These are phyloP conservation scores for Gymnoscelis rufifasciata DNA, from an alignment of 2,888 invertebrate species.

Conservation along the genomic window DNA sequence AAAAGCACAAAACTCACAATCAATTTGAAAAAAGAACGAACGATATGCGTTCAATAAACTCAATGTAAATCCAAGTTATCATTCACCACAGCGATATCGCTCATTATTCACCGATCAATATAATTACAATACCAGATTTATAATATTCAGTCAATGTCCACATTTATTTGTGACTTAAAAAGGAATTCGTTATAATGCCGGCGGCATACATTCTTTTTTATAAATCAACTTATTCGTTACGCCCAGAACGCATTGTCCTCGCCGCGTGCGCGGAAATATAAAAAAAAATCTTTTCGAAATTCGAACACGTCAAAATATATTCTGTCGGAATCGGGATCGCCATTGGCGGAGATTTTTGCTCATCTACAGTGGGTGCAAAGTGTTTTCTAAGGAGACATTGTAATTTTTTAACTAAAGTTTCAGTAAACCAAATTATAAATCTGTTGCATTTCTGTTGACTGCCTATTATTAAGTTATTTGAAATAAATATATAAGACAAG, in stretches of 20 bases:
- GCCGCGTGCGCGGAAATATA: slow-evolving; percentile 48
- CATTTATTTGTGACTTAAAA: slow-evolving; percentile 13
- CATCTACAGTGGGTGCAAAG: slow-evolving; percentile 26
- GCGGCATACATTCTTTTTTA: slow-evolving; percentile 56
- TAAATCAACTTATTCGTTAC: slow-evolving; percentile 73
- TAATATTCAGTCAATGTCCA: slow-evolving; percentile 2
- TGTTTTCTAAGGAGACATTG: not conserved
- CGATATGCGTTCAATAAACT: no score
- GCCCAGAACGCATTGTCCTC: slow-evolving; percentile 66
- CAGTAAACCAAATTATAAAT: no score
- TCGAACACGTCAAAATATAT: slow-evolving; percentile 66
- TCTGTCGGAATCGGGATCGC: slow-evolving; percentile 52
- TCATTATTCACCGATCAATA: no score
- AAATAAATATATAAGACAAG: no score
- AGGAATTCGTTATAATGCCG: slow-evolving; percentile 37
- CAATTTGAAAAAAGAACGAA: no score
- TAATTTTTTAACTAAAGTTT: not conserved
- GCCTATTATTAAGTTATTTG: no score
- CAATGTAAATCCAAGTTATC: no score
- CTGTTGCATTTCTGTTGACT: no score
- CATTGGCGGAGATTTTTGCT: slow-evolving; percentile 45
- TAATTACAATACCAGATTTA: no score
- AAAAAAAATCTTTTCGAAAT: slow-evolving; percentile 49
- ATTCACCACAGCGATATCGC: no score
- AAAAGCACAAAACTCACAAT: no score